phyloP scores from a whole-genome alignment of 2,113 vertebrate species.

The Platysteira castanea region DNA sequence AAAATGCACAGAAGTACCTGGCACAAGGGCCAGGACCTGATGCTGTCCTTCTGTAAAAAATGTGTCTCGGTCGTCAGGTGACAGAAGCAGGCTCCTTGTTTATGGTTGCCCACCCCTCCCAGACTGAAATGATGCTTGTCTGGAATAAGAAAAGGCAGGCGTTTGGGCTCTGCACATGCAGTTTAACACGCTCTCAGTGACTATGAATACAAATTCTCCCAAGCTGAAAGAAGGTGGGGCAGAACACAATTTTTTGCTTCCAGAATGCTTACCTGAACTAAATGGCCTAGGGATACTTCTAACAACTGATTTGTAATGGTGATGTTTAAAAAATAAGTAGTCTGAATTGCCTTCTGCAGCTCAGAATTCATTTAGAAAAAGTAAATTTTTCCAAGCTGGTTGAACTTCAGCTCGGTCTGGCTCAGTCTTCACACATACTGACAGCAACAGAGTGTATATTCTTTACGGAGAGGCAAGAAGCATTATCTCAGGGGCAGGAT shows the following conservation, averaged over 20 bases:
- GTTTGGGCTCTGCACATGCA: background rate
- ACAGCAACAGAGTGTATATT: background rate
- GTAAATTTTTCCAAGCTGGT: background rate
- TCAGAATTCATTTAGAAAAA: background rate
- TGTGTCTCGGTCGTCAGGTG: background rate
- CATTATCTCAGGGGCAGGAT: background rate
- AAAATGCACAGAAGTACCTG: background rate
- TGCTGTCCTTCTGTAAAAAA: background rate
- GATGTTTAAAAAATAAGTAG: background rate
- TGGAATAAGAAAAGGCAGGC: background rate
- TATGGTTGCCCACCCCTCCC: background rate
- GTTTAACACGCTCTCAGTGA: rapidly evolving
- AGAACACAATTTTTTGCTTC: background rate
- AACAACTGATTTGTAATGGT: background rate
- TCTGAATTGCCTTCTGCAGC: background rate
- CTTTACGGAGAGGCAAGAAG: background rate
- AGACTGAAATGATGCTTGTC: background rate
- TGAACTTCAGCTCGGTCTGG: background rate
- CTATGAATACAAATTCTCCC: background rate
- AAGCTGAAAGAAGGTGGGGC: background rate
- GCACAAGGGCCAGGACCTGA: background rate
- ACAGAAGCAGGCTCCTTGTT: background rate
- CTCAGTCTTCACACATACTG: background rate
- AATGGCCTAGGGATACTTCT: background rate
- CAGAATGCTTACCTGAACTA: background rate